Percentiles rank a stretch among this genome's conserved stretches.
phyloP scores from a whole-genome alignment of 2,797 vertebrate genomes.

The Pelodytes ibericus region DNA sequence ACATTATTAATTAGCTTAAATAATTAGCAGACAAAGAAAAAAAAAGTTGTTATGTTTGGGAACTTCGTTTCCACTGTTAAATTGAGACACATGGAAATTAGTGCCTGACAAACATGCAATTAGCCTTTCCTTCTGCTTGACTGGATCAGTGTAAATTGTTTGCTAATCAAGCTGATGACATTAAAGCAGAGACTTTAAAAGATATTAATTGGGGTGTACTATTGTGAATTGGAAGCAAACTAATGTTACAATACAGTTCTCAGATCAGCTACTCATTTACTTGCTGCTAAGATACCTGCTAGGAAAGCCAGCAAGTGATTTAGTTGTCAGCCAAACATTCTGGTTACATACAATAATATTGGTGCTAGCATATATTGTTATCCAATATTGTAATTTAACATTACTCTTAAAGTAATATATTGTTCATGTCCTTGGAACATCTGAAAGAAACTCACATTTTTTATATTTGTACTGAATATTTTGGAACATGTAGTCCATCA shows the following conservation, averaged over 20 bases:
- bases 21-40: conserved; percentile 44
- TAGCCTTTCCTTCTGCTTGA: conserved; percentile 56
- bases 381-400: too few species aligned
- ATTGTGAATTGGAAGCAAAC: conserved; percentile 10
- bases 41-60: conserved; percentile 47
- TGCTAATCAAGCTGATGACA: conserved; percentile 50
- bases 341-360: too few species aligned
- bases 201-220: conserved; percentile 29
- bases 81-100: conserved; percentile 56
- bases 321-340: too few species aligned
- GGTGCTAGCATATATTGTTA: too few species aligned
- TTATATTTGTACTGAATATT: too few species aligned
- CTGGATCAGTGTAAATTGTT: conserved; percentile 56
- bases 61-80: conserved; percentile 55
- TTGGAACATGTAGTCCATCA: too few species aligned
- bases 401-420: too few species aligned
- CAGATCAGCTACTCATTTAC: background rate
- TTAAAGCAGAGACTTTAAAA: conserved; percentile 37
- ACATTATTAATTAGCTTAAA: conserved; percentile 48
- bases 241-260: background rate
- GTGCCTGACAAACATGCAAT: conserved; percentile 54
- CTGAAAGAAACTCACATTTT: too few species aligned
- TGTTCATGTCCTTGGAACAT: too few species aligned
- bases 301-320: too few species aligned
- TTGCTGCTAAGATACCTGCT: too few species aligned